A percentile compares a stretch with the other conserved stretches of the same genome.
phyloP scores from a whole-genome alignment of 2,888 invertebrate genomes.

The Eumerus sabulonum region DNA sequence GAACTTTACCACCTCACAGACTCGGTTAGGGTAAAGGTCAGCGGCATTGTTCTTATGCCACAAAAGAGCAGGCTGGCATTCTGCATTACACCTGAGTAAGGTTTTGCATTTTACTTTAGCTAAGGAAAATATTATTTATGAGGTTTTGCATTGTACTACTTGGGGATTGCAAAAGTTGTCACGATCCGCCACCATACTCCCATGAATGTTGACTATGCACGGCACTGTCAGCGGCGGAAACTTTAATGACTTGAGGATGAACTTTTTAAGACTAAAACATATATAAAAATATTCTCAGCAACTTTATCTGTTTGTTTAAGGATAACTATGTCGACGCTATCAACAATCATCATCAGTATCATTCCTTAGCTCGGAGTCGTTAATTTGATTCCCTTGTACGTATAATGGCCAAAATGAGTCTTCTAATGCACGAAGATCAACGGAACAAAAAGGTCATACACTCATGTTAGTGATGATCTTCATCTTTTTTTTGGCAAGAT shows the following conservation, averaged over 20 bases:
- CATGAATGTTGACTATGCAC: constrained; percentile 41
- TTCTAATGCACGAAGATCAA: constrained; percentile 8
- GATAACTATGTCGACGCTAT: constrained; percentile 32
- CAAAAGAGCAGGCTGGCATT: constrained; percentile 48
- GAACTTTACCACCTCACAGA: constrained; percentile 49
- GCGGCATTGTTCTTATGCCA: constrained; percentile 58
- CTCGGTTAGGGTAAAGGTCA: constrained; percentile 51
- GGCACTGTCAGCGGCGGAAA: constrained; percentile 8
- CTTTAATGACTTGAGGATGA: constrained; percentile 45
- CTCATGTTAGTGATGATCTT: constrained; percentile 28
- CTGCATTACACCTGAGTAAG: constrained; percentile 63
- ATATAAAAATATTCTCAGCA: constrained; percentile 16
- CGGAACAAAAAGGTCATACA: constrained; percentile 41
- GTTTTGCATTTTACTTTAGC: constrained; percentile 55
- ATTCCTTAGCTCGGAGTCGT: constrained; percentile 14
- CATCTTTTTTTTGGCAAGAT: constrained; percentile 25
- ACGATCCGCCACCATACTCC: constrained; percentile 49
- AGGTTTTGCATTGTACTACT: constrained; percentile 34
- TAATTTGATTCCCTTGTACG: constrained; percentile 19
- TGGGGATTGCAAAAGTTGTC: constrained; percentile 54
- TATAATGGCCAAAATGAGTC: constrained; percentile 13
- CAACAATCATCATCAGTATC: constrained; percentile 32
- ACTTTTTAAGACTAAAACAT: constrained; percentile 9
- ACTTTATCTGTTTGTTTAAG: constrained; percentile 22
- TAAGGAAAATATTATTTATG: constrained; percentile 66